A percentile compares a stretch with the other conserved stretches of the same genome.
phyloP scores from a whole-genome alignment of 1,140 invertebrate genomes.

The Drosophila simulans region DNA sequence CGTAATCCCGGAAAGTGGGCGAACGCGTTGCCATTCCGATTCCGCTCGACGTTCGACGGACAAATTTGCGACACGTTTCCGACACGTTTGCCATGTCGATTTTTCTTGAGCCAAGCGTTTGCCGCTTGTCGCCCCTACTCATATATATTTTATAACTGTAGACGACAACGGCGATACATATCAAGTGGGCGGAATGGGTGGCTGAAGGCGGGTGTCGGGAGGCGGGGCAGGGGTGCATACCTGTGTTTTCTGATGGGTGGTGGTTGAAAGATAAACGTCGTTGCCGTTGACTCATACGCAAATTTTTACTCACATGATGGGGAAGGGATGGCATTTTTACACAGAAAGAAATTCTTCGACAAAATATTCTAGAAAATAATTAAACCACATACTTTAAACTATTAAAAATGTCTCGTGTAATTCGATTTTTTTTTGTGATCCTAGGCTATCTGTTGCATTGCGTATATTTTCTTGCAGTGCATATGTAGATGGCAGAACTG shows the following conservation, averaged over 20 bases:
- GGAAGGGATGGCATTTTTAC: background rate
- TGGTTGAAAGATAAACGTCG: slow-evolving; percentile 76
- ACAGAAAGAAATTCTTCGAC: background rate
- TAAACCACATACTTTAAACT: too few species aligned
- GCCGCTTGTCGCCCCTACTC: slow-evolving; percentile 62
- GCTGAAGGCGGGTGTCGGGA: background rate
- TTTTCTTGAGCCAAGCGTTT: slow-evolving; percentile 77
- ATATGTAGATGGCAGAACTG: slow-evolving; percentile 5
- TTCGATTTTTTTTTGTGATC: too few species aligned
- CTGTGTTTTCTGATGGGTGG: slow-evolving; percentile 50
- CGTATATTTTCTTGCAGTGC: background rate
- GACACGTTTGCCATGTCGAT: slow-evolving; percentile 80
- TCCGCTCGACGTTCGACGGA: slow-evolving; percentile 31
- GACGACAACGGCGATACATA: slow-evolving; percentile 67
- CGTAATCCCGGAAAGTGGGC: slow-evolving; percentile 72
- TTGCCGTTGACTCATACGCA: slow-evolving; percentile 77
- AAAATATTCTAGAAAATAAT: background rate
- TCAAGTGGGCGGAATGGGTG: slow-evolving; percentile 36
- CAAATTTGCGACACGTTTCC: slow-evolving; percentile 80
- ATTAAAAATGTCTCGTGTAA: too few species aligned
- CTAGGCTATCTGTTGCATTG: too few species aligned
- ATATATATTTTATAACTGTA: slow-evolving; percentile 80
- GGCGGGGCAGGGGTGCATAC: slow-evolving; percentile 41
- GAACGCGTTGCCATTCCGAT: slow-evolving; percentile 53
- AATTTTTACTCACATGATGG: slow-evolving; percentile 74